Conservation (phyloP, 92 coral and sea anemone species). For the Zoanthus solanderi region DNA sequence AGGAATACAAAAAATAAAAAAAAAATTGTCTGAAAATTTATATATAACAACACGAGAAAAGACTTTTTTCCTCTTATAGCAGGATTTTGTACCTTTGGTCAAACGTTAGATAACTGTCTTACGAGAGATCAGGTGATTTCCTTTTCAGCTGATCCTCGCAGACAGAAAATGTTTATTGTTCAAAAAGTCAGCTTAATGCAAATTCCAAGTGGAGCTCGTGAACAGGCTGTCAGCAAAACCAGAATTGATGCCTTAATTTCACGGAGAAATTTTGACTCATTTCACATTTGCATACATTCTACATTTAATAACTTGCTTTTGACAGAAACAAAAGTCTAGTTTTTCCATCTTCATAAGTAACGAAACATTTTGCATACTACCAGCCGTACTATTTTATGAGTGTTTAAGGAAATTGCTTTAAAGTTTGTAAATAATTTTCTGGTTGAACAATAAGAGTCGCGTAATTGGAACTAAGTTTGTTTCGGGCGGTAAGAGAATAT, state of each 20-base stretch:
- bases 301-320: neutral
- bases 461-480: conserved; percentile 3
- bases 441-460: neutral
- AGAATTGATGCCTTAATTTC: neutral
- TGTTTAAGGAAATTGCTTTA: neutral
- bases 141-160: neutral
- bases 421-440: conserved; percentile 1
- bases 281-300: conserved; percentile 12
- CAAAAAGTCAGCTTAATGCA: neutral
- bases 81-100: neutral
- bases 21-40: neutral
- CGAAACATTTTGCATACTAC: neutral
- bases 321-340: neutral
- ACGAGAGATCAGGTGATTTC: neutral
- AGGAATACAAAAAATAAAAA: no score
- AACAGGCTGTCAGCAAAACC: neutral
- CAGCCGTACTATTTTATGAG: neutral
- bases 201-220: neutral
- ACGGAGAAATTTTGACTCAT: neutral
- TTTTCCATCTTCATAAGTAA: neutral
- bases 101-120: neutral
- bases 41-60: neutral
- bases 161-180: neutral
- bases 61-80: neutral
- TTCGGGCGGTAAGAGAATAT: neutral